These are phyloP conservation scores for Tanytarsus gracilentus DNA, from an alignment of 2,888 invertebrate species.

Conservation along the genomic window DNA sequence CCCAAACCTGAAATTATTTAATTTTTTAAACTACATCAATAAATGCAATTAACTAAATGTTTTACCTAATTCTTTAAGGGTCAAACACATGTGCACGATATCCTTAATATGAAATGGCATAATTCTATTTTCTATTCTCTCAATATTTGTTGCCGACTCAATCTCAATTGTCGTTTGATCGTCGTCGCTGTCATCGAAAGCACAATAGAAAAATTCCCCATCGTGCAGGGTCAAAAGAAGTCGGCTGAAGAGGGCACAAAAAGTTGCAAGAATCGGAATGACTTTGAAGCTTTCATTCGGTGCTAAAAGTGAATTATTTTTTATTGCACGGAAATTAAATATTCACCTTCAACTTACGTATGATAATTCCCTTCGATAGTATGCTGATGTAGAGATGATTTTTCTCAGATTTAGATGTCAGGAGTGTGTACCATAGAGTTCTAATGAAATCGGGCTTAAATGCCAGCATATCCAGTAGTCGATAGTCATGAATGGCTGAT, in stretches of 20 bases:
- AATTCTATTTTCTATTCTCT: slow-evolving; percentile 34
- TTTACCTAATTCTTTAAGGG: slow-evolving; percentile 68
- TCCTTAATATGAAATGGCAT: slow-evolving; percentile 64
- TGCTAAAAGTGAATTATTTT: slow-evolving; percentile 38
- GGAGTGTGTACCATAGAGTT: slow-evolving; percentile 57
- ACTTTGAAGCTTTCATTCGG: slow-evolving; percentile 57
- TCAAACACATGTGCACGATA: slow-evolving; percentile 60
- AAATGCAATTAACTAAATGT: too few relatives aligned
- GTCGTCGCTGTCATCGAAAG: slow-evolving; percentile 44
- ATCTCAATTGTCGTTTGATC: slow-evolving; percentile 30
- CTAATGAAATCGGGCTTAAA: slow-evolving; percentile 69
- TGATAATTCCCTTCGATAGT: slow-evolving; percentile 41
- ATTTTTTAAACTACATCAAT: too few relatives aligned
- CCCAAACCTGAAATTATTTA: too few relatives aligned
- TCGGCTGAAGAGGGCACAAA: slow-evolving; percentile 73
- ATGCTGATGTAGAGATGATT: slow-evolving; percentile 39
- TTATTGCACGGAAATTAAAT: neutral
- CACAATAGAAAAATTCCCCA: slow-evolving; percentile 57
- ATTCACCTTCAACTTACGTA: slow-evolving; percentile 37
- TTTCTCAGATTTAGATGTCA: slow-evolving; percentile 38
- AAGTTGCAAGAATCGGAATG: slow-evolving; percentile 69
- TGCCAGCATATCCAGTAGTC: slow-evolving; percentile 67
- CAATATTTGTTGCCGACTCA: slow-evolving; percentile 32
- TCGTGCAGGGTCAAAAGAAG: slow-evolving; percentile 77
- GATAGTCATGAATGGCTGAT: slow-evolving; percentile 74